phyloP scores from a whole-genome alignment of 2,888 invertebrate species.

The Phlogophora meticulosa region DNA sequence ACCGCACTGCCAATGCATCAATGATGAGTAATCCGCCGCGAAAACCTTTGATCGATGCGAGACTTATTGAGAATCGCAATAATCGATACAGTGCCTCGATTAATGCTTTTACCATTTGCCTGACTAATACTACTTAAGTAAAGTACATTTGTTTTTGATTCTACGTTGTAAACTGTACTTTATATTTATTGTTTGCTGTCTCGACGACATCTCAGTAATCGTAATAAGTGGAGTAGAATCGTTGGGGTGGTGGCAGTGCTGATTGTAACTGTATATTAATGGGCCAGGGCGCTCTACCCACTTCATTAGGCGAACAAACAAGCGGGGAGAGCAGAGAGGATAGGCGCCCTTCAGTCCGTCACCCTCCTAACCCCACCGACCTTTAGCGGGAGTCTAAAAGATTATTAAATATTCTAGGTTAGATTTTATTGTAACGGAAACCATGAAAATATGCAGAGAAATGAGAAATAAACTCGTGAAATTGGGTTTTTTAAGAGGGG shows the following conservation, averaged over 20 bases:
- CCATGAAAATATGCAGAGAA: constrained; percentile 66
- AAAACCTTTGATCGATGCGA: constrained; percentile 63
- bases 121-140: constrained; percentile 35
- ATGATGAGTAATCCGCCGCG: constrained; percentile 72
- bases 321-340: constrained; percentile 78
- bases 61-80: constrained; percentile 49
- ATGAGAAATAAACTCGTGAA: constrained; percentile 69
- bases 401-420: constrained; percentile 71
- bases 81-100: constrained; percentile 50
- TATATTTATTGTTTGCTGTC: constrained; percentile 54
- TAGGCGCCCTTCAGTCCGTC: constrained; percentile 80
- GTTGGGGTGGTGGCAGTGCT: constrained; percentile 69
- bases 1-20: constrained; percentile 72
- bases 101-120: constrained; percentile 41
- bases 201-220: constrained; percentile 61
- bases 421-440: constrained; percentile 70
- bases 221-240: constrained; percentile 69
- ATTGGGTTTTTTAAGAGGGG: constrained; percentile 65
- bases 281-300: constrained; percentile 81
- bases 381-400: constrained; percentile 62
- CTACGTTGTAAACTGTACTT: constrained; percentile 34
- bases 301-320: constrained; percentile 89
- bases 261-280: constrained; percentile 85
- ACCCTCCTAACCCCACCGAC: constrained; percentile 80
- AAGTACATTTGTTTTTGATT: constrained; percentile 40